phyloP scores from a whole-genome alignment of 2,888 invertebrate species.

The Scaptomyza flava region DNA sequence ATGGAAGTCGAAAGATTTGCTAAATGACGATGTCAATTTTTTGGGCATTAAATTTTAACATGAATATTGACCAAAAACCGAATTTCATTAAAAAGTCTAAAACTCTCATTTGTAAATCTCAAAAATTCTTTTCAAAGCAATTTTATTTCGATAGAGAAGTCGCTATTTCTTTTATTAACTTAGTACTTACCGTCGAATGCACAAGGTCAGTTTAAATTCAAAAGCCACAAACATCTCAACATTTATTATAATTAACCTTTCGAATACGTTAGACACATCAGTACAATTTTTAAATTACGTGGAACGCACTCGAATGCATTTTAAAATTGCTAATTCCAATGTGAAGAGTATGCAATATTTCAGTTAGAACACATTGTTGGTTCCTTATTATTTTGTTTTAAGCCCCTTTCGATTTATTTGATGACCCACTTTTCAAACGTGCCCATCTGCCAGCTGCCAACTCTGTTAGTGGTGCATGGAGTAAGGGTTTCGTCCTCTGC shows the following conservation, averaged over 20 bases:
- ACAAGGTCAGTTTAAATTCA: neutral
- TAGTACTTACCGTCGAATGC: neutral
- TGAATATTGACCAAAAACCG: too few relatives aligned
- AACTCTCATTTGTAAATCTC: too few relatives aligned
- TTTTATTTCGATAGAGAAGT: too few relatives aligned
- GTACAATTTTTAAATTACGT: neutral
- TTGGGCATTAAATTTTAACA: too few relatives aligned
- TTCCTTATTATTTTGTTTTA: constrained; percentile 34
- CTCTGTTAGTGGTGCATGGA: constrained; percentile 4
- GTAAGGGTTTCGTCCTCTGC: constrained; percentile 2
- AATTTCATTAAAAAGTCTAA: too few relatives aligned
- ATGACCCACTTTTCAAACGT: constrained; percentile 68
- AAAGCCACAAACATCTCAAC: neutral
- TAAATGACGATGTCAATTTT: too few relatives aligned
- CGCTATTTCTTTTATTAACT: neutral
- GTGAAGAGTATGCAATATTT: constrained; percentile 43
- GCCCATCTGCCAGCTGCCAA: constrained; percentile 32
- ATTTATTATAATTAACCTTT: neutral
- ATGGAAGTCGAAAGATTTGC: too few relatives aligned
- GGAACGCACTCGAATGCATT: neutral
- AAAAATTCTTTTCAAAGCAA: constrained; percentile 1
- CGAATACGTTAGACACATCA: neutral
- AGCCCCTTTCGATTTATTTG: constrained; percentile 74
- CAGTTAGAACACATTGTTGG: constrained; percentile 25
- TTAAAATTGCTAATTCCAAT: constrained; percentile 9